Conservation (phyloP, 2,888 invertebrate species). For the Chymomyza caudatula region DNA sequence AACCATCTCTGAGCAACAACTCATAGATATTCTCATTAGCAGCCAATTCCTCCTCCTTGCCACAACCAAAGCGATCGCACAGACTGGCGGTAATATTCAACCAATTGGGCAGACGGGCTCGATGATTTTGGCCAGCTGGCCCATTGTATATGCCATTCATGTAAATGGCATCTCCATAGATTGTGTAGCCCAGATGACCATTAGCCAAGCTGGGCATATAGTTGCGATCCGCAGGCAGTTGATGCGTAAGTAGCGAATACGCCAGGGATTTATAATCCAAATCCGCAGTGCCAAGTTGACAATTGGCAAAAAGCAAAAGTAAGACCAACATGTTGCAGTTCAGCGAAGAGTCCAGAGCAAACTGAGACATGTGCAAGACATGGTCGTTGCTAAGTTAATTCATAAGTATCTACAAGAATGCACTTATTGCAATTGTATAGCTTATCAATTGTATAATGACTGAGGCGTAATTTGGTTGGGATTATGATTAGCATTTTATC, state of each 20-base stretch:
- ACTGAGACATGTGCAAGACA: too few species aligned
- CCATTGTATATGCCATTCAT: constrained; percentile 82
- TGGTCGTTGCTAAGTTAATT: too few species aligned
- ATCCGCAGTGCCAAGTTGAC: neutral
- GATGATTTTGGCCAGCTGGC: constrained; percentile 79
- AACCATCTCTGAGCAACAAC: constrained; percentile 25
- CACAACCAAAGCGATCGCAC: constrained; percentile 29
- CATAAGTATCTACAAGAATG: too few species aligned
- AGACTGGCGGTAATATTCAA: constrained; percentile 71
- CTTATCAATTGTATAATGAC: too few species aligned
- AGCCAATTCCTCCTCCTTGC: constrained; percentile 31
- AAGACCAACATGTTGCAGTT: neutral
- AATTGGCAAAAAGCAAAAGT: neutral
- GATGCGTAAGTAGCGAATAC: constrained; percentile 39
- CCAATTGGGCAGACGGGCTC: constrained; percentile 81
- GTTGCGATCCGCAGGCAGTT: constrained; percentile 79
- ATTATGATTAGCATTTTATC: too few species aligned
- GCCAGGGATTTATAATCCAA: neutral
- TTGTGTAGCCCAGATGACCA: constrained; percentile 81
- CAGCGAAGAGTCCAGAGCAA: too few species aligned
- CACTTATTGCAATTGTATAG: too few species aligned
- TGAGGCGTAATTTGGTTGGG: too few species aligned
- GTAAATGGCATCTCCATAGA: constrained; percentile 80
- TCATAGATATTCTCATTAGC: constrained; percentile 20
- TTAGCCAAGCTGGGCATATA: constrained; percentile 81